Base-by-base conservation (phyloP, 92 coral and sea anemone genomes). In the Umimayanthus chanpuru region DNA sequence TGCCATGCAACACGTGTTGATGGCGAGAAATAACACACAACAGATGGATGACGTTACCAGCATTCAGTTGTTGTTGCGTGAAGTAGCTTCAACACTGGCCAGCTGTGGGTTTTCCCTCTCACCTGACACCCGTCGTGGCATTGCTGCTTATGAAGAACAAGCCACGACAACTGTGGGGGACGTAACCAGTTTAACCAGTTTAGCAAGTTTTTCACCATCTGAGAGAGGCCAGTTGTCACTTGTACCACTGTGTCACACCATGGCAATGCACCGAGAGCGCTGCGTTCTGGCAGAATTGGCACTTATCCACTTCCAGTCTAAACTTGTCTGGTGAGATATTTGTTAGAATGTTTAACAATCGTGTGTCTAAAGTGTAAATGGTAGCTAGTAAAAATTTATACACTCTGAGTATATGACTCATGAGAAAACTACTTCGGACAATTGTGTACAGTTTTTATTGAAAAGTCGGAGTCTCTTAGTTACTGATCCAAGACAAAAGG, bases 241-340 rank as follows among this genome's bases (percentile, higher is more conserved):
- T 32, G 14, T 83, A 30, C 87, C 87, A 5, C 11, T 83, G 40
- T 83, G 78, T 44, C 65, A 83, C 58, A 70, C 30, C 77, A 43
- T 83, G 87, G 87, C 77, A 2, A 55, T 70, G 43, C 55, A 32
- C 20, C 77, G 67, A 66, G 87, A 83, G 66, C 28, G 10, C 61
- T 26, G 44, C 15, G 66, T 83, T 43, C 67, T 83, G 32, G 25
- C 77, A 21, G 67, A 28, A 28, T 70, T 83, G 77, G 78, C 79
- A 15, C n/a, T 83, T 18, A 44, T 26, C 14, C 38, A 65, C 30
- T 74, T 83, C 43, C 71, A 66, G 32, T 83, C 77, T 14, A 83
- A 83, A 65, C 87, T 83, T 3, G 36, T 15, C 77, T 67, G 87
- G 87, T 83, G 58, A 83, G 77, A 83, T 25, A n/a, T 12, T 28